A percentile compares a stretch with the other conserved stretches of the same genome.
phyloP scores from a whole-genome alignment of 2,797 vertebrate species.

The Danio albolineatus region DNA sequence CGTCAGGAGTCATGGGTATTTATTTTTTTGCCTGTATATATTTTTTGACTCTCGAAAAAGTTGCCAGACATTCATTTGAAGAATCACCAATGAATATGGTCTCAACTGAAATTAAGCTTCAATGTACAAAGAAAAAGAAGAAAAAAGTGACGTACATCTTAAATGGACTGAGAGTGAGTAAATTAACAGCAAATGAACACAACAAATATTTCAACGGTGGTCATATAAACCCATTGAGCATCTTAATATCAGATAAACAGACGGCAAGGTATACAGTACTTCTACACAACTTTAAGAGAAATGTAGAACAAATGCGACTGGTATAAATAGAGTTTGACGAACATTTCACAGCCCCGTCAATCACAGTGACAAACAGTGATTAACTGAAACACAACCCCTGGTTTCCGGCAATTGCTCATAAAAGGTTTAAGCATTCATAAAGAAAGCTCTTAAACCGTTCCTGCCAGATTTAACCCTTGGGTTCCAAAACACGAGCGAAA shows the following conservation, averaged over 20 bases:
- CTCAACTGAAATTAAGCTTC: too few relatives aligned
- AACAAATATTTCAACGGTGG: background rate
- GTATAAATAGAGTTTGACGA: background rate
- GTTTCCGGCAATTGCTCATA: background rate
- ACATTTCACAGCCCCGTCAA: background rate
- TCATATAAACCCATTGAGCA: background rate
- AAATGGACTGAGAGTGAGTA: background rate
- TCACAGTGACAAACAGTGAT: conserved; percentile 33
- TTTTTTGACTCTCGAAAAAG: too few relatives aligned
- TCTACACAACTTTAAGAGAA: background rate
- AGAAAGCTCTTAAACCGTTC: background rate
- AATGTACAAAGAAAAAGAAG: too few relatives aligned
- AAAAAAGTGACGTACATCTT: too few relatives aligned
- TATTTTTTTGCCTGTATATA: too few relatives aligned
- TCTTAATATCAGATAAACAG: background rate
- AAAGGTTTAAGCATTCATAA: conserved; percentile 8
- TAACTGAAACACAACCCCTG: background rate
- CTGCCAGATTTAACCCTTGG: background rate
- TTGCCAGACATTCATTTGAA: too few relatives aligned
- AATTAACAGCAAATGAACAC: background rate
- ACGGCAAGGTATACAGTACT: background rate
- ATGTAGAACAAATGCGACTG: background rate
- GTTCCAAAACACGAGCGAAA: background rate
- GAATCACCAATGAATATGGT: too few relatives aligned
- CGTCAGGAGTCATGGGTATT: too few relatives aligned